These are phyloP conservation scores for Euphysa ruthae DNA, from an alignment of 30 jellyfish, hydroid and myxozoan species.

Conservation along the genomic window DNA sequence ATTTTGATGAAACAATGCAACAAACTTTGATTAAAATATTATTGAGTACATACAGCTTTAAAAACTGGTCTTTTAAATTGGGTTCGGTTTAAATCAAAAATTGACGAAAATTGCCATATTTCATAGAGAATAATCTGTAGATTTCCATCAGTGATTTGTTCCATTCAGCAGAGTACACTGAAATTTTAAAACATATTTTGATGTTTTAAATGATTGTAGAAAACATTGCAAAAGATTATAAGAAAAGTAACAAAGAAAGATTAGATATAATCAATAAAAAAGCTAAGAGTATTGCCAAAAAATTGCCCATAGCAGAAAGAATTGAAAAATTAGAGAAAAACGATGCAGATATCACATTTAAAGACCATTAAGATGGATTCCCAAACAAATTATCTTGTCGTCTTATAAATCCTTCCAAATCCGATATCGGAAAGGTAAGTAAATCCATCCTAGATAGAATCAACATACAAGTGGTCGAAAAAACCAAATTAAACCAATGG, in stretches of 20 bases:
- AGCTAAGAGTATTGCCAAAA: slow-evolving; percentile 11
- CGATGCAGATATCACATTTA: slow-evolving; percentile 39
- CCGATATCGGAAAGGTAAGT: slow-evolving; percentile 24
- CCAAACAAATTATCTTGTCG: slow-evolving; percentile 35
- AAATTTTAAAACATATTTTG: too few relatives aligned
- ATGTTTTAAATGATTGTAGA: too few relatives aligned
- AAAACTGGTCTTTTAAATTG: too few relatives aligned
- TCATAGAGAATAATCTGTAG: too few relatives aligned
- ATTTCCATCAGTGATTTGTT: too few relatives aligned
- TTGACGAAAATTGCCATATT: too few relatives aligned
- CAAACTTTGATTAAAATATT: too few relatives aligned
- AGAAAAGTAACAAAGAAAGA: neutral
- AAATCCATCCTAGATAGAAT: slow-evolving; percentile 18
- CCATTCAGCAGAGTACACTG: too few relatives aligned
- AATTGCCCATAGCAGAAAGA: slow-evolving; percentile 28
- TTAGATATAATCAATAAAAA: slow-evolving; percentile 7
- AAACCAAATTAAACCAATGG: neutral
- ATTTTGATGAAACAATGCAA: too few relatives aligned
- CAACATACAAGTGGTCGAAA: neutral
- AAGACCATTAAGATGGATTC: slow-evolving; percentile 45
- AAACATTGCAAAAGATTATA: neutral
- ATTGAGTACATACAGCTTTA: too few relatives aligned
- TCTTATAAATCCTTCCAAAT: slow-evolving; percentile 38
- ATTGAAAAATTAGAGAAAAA: slow-evolving; percentile 22
- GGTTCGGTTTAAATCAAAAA: too few relatives aligned